Conservation (phyloP, 2,888 invertebrate species). For the Stenchaetothrips biformis region DNA sequence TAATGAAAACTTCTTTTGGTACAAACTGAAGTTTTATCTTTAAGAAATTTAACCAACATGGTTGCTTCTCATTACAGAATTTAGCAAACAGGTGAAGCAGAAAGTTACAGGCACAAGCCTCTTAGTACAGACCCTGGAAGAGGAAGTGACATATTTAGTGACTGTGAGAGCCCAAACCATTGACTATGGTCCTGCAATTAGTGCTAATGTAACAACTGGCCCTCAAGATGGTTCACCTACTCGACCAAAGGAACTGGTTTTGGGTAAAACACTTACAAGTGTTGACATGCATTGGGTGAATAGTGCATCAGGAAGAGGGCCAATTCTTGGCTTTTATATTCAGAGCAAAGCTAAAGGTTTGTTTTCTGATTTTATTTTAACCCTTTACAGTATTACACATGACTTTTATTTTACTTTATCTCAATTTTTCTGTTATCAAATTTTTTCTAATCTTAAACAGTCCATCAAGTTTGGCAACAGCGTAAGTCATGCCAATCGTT, state of each 20-base stretch:
- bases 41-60: not conserved
- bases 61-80: constrained; percentile 54
- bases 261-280: constrained; percentile 74
- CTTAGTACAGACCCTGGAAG: constrained; percentile 79
- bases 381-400: constrained; percentile 20
- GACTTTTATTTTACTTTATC: constrained; percentile 32
- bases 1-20: constrained; percentile 30
- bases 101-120: constrained; percentile 77
- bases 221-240: constrained; percentile 87
- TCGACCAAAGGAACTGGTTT: constrained; percentile 64
- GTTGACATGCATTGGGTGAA: constrained; percentile 86
- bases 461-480: constrained; percentile 61
- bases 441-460: constrained; percentile 51
- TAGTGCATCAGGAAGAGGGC: constrained; percentile 74
- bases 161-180: constrained; percentile 87
- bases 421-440: constrained; percentile 35
- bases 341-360: constrained; percentile 75
- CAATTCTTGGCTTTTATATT: constrained; percentile 85
- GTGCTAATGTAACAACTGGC: constrained; percentile 82
- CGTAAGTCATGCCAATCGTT: constrained; percentile 38
- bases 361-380: constrained; percentile 33
- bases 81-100: constrained; percentile 92
- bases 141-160: constrained; percentile 91
- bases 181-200: constrained; percentile 74
- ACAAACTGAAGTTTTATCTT: not conserved